A percentile compares a stretch with the other conserved stretches of the same genome.
Conservation (phyloP, 2,888 invertebrate species). For the Hecatera dysodea region DNA sequence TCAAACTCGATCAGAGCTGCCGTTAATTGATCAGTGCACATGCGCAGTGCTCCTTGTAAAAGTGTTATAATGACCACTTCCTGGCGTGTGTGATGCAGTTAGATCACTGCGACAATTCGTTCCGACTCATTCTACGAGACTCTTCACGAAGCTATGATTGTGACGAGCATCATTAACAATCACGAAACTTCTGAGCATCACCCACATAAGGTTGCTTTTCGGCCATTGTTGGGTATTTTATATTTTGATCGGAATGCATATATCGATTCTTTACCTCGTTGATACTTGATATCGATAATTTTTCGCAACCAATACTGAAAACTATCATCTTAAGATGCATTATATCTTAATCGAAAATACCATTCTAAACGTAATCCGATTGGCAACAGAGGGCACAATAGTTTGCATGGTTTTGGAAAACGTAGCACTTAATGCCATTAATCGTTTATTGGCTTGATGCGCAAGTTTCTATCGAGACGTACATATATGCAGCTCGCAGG, state of each 20-base stretch:
- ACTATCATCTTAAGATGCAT: not conserved
- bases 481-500: constrained; percentile 68
- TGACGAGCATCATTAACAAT: constrained; percentile 26
- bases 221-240: not conserved
- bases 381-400: constrained; percentile 6
- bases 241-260: constrained; percentile 13
- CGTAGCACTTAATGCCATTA: constrained; percentile 15
- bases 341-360: not conserved
- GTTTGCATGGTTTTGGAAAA: constrained; percentile 27
- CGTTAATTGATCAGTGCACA: constrained; percentile 51
- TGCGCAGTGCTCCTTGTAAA: constrained; percentile 52
- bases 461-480: constrained; percentile 73
- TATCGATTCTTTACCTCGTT: not conserved
- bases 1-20: constrained; percentile 70
- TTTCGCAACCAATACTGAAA: constrained; percentile 1
- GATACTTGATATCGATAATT: not conserved
- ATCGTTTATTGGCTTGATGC: constrained; percentile 42
- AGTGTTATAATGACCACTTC: constrained; percentile 68
- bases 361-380: constrained; percentile 5
- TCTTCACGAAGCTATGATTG: constrained; percentile 40
- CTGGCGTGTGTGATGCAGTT: constrained; percentile 71
- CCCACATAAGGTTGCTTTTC: not conserved
- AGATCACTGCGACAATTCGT: constrained; percentile 57
- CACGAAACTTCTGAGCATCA: constrained; percentile 18
- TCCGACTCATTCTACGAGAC: constrained; percentile 43